These are phyloP conservation scores for Cyclopterus lumpus DNA, from an alignment of 2,797 vertebrate genomes.

Conservation along the genomic window DNA sequence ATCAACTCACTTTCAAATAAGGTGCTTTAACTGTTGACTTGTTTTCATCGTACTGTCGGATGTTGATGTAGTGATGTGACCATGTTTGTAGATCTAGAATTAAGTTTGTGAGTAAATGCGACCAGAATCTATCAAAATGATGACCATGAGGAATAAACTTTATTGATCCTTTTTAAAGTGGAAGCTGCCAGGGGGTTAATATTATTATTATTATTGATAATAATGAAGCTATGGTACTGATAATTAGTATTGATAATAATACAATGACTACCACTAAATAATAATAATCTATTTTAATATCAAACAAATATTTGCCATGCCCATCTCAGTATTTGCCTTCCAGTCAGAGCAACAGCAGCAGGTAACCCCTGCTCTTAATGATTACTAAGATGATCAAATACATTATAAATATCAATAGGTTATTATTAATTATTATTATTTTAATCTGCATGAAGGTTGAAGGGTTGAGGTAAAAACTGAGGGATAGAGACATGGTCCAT, in stretches of 20 bases:
- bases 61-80: no score
- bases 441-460: background rate
- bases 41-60: no score
- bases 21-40: background rate
- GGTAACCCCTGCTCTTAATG: background rate
- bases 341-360: background rate
- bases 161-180: background rate
- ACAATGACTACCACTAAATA: no score
- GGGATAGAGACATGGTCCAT: background rate
- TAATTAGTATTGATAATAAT: no score
- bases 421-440: background rate
- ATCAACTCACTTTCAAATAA: background rate
- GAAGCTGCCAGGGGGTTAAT: no score
- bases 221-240: no score
- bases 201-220: no score
- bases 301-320: background rate
- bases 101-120: background rate
- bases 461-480: background rate
- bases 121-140: background rate
- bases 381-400: background rate
- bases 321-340: background rate
- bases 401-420: background rate
- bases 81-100: no score
- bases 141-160: background rate
- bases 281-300: background rate